Base-by-base conservation (phyloP, 2,888 invertebrate species). In the Cremastobaeus sp. region DNA sequence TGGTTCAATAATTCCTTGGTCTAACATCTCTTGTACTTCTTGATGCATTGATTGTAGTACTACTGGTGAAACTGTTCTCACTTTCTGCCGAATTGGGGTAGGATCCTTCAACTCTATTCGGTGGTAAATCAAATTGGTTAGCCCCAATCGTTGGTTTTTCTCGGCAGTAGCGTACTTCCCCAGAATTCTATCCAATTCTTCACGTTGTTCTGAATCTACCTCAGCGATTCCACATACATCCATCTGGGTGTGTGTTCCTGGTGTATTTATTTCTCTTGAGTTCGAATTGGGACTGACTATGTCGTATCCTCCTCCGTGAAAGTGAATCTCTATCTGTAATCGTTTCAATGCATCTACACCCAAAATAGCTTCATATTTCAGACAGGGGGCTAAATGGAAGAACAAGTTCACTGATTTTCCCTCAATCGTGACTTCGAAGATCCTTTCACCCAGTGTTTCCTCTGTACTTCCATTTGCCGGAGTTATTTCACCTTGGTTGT, bases 291-390 rank as follows among this genome's bases (percentile, higher is more conserved):
- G 6, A 5, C 25, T 3, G 6, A 3, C 25, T 6, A 25, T 25
- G 6, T 32, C 5, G 3, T 2, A n/a, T n/a, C n/a, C 32, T 3
- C 9, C n/a, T 8, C 2, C 5, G 9, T 11, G 5, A 32, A 32
- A 8, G 2, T 8, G 5, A 8, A 32, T 8, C 2, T 3, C 3
- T 11, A 32, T 32, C 32, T n/a, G 6, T 2, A 32, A 9, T 9
- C 11, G 5, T 2, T 9, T 4, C 20, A 43, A 3, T 1, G 41
- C 18, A 20, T 43, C 41, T n/a, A 43, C 20, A 4, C 41, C 41
- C 17, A 43, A 14, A 3, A 43, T 20, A 5, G 41, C 41, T n/a
- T 43, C 41, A 12, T 43, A 43, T 6, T 43, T 18, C 18, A 43
- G 11, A 1, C 1, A 20, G 11, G 20, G 41, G 1, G 41, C 41